Evolutionary conservation across 2,113 vertebrate species (phyloP).

Genomic region (Atrichornis clamosus): DNA sequence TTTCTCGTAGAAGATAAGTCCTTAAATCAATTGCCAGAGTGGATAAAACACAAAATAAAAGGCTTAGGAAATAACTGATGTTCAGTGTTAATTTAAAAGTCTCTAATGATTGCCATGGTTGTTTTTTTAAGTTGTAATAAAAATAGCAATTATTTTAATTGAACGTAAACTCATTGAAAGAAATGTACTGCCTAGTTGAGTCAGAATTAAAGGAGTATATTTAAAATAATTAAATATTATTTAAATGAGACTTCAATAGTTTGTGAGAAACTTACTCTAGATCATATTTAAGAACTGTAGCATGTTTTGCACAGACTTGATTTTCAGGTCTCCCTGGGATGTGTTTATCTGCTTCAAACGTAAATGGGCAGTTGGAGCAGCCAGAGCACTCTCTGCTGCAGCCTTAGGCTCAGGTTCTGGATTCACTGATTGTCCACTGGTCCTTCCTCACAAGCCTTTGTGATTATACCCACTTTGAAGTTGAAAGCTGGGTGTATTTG

Average conservation of each 20-base stretch:
- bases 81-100: neutral
- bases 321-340: neutral
- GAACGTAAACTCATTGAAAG: neutral
- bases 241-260: neutral
- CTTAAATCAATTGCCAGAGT: neutral
- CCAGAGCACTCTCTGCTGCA: neutral
- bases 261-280: neutral
- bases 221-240: neutral
- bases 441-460: neutral
- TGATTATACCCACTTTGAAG: neutral
- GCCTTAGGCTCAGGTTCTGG: neutral
- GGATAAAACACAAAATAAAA: neutral
- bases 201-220: neutral
- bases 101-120: neutral
- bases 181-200: neutral
- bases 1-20: neutral
- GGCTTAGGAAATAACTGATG: neutral
- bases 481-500: neutral
- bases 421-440: neutral
- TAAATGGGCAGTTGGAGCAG: neutral
- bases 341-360: neutral
- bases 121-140: neutral
- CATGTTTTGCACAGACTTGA: neutral
- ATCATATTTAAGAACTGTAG: neutral
- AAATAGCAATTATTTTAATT: neutral